phyloP scores from a whole-genome alignment of 1,140 invertebrate genomes.

The Cydia splendana region DNA sequence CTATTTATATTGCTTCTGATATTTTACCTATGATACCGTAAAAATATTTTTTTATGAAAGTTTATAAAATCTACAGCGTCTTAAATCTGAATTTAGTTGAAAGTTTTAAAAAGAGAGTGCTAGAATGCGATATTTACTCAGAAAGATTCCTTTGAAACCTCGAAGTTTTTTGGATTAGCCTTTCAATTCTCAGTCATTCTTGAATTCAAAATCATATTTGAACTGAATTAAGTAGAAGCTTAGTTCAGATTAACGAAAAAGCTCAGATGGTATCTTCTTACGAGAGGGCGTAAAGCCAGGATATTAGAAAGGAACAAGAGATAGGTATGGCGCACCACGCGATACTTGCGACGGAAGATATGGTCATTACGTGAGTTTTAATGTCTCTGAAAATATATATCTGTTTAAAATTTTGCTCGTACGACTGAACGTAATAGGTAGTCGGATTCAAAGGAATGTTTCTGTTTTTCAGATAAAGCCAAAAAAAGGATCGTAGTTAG shows the following conservation, averaged over 20 bases:
- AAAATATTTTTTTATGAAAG: conserved; percentile 8
- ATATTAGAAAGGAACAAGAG: too few relatives aligned
- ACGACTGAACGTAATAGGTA: too few relatives aligned
- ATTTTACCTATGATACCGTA: background rate
- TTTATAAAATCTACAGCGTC: background rate
- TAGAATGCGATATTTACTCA: background rate
- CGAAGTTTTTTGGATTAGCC: background rate
- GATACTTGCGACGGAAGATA: too few relatives aligned
- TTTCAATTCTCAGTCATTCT: background rate
- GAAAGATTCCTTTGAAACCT: background rate
- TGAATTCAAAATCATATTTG: background rate
- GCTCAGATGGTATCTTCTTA: too few relatives aligned
- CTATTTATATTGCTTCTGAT: background rate
- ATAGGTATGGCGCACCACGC: too few relatives aligned
- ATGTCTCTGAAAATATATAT: too few relatives aligned
- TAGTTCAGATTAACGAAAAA: background rate
- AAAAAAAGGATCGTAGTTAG: background rate
- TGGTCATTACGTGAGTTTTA: too few relatives aligned
- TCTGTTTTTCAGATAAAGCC: background rate
- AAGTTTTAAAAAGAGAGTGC: background rate
- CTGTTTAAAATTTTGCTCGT: too few relatives aligned
- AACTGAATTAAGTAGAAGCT: background rate
- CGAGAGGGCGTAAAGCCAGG: too few relatives aligned
- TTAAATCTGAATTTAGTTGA: background rate
- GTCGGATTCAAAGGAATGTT: too few relatives aligned